Percentiles rank a stretch among this genome's conserved stretches.
phyloP scores from a whole-genome alignment of 2,888 invertebrate species.

The Limulus polyphemus region DNA sequence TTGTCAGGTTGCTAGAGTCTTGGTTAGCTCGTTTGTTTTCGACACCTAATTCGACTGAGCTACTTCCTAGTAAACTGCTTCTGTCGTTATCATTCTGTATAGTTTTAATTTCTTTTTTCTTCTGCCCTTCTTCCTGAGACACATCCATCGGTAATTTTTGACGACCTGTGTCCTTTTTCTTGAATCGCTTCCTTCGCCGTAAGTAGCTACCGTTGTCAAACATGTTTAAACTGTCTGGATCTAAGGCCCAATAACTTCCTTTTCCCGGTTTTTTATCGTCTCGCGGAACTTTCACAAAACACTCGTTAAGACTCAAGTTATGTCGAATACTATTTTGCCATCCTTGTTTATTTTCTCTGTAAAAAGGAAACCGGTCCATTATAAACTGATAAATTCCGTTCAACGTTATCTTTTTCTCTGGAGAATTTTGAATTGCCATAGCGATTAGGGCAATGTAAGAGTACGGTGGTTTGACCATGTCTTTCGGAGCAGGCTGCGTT shows the following conservation, averaged over 20 bases:
- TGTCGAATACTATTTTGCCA: constrained; percentile 29
- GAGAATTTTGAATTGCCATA: constrained; percentile 39
- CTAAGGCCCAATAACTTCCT: constrained; percentile 40
- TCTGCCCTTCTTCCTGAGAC: too few relatives aligned
- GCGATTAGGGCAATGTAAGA: constrained; percentile 41
- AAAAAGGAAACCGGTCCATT: constrained; percentile 40
- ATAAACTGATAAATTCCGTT: constrained; percentile 41
- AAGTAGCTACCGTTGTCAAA: constrained; percentile 41
- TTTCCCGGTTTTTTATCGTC: constrained; percentile 36
- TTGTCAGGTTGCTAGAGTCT: too few relatives aligned
- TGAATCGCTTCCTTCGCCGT: constrained; percentile 45
- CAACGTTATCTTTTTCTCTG: constrained; percentile 39
- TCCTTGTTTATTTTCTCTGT: constrained; percentile 40
- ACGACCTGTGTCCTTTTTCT: constrained; percentile 77
- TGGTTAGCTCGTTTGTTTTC: too few relatives aligned
- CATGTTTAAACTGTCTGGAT: constrained; percentile 40
- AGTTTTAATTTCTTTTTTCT: too few relatives aligned
- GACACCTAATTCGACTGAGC: too few relatives aligned
- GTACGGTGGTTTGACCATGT: constrained; percentile 54
- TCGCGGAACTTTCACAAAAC: constrained; percentile 26
- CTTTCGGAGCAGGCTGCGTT: constrained; percentile 56
- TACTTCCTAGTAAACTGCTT: too few relatives aligned
- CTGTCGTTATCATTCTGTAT: too few relatives aligned
- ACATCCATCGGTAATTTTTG: constrained; percentile 46
- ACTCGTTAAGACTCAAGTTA: constrained; percentile 28